Evolutionary conservation across 2,113 vertebrate genomes (phyloP), one percentile per base, ranked within the genome.

Genomic region (Cyanistes caeruleus): DNA sequence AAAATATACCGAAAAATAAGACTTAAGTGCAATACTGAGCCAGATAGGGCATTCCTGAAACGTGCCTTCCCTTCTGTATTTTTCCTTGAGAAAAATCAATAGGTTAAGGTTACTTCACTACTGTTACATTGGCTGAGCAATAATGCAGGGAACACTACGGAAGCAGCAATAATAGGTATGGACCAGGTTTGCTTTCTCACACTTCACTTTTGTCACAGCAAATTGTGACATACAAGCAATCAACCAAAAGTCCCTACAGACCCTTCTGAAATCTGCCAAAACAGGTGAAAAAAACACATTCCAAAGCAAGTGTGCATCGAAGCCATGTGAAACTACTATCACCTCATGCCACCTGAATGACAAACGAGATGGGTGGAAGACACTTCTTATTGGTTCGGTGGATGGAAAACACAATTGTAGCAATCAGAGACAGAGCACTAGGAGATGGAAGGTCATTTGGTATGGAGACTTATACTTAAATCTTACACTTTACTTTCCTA

Each of bases 61-160:
- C 0, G 5, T 11, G 8, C 19, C 6, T 53, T 75, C 43, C 7
- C 25, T 48, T 84, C 64, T 41, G 8, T 37, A 16, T 33, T 65
- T 65, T 93, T 51, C 2, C 21, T 51, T 49, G 52, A 68, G 10
- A 60, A 73, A 83, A 83, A 90, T 24, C 11, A 65, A 14, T 19
- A 69, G 15, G 31, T 12, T 15, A 90, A 53, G 11, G n/a, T 69
- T 17, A 24, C 13, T 81, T 31, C 27, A 87, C 39, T 68, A 30
- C 11, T 1, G 1, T 13, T 46, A 37, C 0, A 0, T 2, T 44
- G 37, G 21, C n/a, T 56, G 31, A 81, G 10, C 24, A 65, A 27
- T 21, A 53, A 49, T 25, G 15, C 17, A 77, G 18, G 5, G 78
- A 87, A 59, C 63, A 65, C 2, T 65, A 33, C 0, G 3, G 55